A percentile compares a stretch with the other conserved stretches of the same genome.
phyloP scores from a whole-genome alignment of 2,113 vertebrate species.

The Notarius lentiginosus region DNA sequence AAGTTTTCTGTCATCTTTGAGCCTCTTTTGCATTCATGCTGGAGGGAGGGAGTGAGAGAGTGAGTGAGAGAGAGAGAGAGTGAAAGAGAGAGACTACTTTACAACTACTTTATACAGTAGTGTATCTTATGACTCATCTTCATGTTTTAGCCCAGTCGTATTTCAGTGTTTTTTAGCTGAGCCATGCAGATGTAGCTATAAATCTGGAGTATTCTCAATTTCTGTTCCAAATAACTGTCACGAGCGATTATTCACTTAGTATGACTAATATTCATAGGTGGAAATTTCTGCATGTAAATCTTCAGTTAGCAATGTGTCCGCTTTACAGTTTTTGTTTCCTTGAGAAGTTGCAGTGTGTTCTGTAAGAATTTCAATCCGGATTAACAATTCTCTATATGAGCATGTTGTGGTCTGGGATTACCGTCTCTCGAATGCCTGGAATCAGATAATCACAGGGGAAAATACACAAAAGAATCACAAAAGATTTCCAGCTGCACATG shows the following conservation, averaged over 20 bases:
- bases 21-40: not conserved
- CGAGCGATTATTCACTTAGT: not conserved
- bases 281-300: not conserved
- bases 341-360: conserved; percentile 31
- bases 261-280: not conserved
- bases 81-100: not conserved
- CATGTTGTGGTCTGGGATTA: not conserved
- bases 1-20: not conserved
- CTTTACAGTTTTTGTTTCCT: not conserved
- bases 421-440: conserved; percentile 19
- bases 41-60: not conserved
- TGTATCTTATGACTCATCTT: conserved; percentile 30
- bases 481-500: conserved; percentile 22
- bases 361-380: conserved; percentile 45
- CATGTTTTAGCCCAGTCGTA: not conserved
- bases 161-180: conserved; percentile 11
- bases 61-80: not conserved
- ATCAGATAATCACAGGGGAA: conserved; percentile 27
- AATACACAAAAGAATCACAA: conserved; percentile 24
- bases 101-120: conserved; percentile 14
- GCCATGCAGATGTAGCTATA: conserved; percentile 18
- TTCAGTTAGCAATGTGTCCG: not conserved
- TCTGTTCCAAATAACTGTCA: conserved; percentile 2
- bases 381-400: not conserved
- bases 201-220: conserved; percentile 3